Evolutionary conservation across 2,113 vertebrate species (phyloP), one percentile per base, ranked within the genome.

Genomic region (Leucoraja erinaceus): DNA sequence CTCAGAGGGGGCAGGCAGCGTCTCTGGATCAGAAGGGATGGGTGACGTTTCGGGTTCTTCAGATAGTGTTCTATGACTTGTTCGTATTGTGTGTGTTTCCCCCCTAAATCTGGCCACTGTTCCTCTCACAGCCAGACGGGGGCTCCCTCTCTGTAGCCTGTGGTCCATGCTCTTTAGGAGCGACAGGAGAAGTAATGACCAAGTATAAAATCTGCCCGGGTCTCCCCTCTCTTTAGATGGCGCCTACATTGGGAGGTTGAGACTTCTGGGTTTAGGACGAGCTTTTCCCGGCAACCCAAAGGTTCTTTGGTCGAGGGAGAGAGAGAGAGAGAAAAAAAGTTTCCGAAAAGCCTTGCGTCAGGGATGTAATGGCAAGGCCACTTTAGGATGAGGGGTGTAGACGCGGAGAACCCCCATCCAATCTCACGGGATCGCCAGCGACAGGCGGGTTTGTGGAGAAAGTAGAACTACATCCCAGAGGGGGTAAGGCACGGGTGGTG

Each of bases 311-410:
- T 47, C 47, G 74, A 28, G 72, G 31, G 10, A n/a, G 75, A n/a
- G 9, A 33, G 75, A 33, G 81, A 28, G 81, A 20, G 16, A 68
- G 22, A 16, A 14, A 31, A 56, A 61, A n/a, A 4, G 10, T 86
- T 86, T n/a, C 54, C 25, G 66, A 61, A 61, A 61, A 61, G 3
- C 22, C 81, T 86, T 54, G 61, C 56, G 81, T 59, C 81, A 86
- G 81, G 56, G 81, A 25, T 22, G 47, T 61, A 84, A 84, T 84
- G 22, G 81, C 61, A 86, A 56, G 25, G 81, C 9, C 54, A 61
- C 81, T 86, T 86, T 86, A 86, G 61, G 81, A 86, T 14, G 81
- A 28, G 81, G 38, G 81, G 81, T 59, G 81, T 86, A 25, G 14
- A n/a, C 54, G n/a, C 54, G 38, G 38, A 47, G 38, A 61, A 61